phyloP scores from a whole-genome alignment of 92 coral and sea anemone species.

The Porites divaricata region DNA sequence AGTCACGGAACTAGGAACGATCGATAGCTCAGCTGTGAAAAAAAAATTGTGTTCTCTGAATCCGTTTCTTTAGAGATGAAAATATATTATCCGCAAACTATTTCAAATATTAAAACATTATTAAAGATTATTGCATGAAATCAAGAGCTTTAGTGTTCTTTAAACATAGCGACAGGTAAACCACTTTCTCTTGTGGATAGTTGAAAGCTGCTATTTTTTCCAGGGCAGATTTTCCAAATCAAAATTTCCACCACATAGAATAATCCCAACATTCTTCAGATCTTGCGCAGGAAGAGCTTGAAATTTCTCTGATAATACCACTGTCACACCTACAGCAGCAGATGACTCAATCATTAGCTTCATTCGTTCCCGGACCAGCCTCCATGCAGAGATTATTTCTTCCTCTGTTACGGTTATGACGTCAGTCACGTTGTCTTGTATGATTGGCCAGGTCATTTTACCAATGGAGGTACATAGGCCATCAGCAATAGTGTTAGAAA shows the following conservation, averaged over 20 bases:
- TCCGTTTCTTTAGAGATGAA: too few species aligned
- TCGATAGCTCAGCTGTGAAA: too few species aligned
- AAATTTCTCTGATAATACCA: constrained; percentile 82
- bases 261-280: constrained; percentile 76
- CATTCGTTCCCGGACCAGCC: constrained; percentile 98
- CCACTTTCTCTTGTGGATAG: background rate
- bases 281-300: constrained; percentile 52
- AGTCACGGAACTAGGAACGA: too few species aligned
- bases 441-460: constrained; percentile 94
- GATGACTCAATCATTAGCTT: constrained; percentile 95
- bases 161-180: too few species aligned
- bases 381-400: constrained; percentile 85
- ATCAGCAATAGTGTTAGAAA: constrained; percentile 95
- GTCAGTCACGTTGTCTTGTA: constrained; percentile 83
- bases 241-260: constrained; percentile 95
- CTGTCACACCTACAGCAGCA: constrained; percentile 98
- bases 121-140: too few species aligned
- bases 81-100: too few species aligned
- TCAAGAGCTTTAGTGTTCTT: too few species aligned
- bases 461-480: constrained; percentile 90
- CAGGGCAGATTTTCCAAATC: constrained; percentile 89
- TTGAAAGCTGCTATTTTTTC: constrained; percentile 37
- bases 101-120: too few species aligned
- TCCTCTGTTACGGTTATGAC: constrained; percentile 96
- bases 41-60: too few species aligned